Base-by-base conservation (phyloP, 2,113 vertebrate species). In the Aythya baeri region DNA sequence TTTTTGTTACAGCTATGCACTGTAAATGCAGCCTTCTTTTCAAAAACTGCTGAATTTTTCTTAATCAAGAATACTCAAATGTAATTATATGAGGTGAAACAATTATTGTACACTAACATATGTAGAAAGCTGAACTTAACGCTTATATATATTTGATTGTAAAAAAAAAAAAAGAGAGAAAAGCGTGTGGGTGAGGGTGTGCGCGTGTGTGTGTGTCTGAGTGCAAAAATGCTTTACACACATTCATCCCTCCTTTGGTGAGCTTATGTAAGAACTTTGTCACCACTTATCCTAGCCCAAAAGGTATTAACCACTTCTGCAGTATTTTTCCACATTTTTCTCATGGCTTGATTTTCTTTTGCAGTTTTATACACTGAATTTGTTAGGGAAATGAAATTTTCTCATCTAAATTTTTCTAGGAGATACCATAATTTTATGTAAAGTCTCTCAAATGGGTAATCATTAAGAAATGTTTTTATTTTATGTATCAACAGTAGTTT, bases 1-100 rank as follows among this genome's bases (percentile, higher is more conserved):
- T 99, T 99, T 99, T 99, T 99, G 99, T 99, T 99, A 99, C 99
- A 99, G 99, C 99, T 99, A 99, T 99, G 99, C 99, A 99, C 99
- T 99, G 99, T 99, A 99, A 99, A 99, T 98, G 98, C 99, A 99
- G 99, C 99, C 98, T 99, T 99, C 98, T 98, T 99, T 99, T 98
- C 98, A 98, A 96, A 99, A 97, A 97, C 98, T 97, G 98, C 98
- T 96, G 96, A 99, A 97, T 96, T 98, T 99, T 99, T 99, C 99
- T 99, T 99, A 99, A 99, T 98, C 98, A 97, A 98, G 98, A 99
- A 98, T 99, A 99, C 99, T 97, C 97, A 98, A 99, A 98, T 99
- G 98, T 99, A 99, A 99, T 98, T 98, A 98, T 98, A 98, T 98
- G 98, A 98, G 97, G 98, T 98, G 97, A 99, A 98, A 98, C 98